phyloP scores from a whole-genome alignment of 2,113 vertebrate species.

The Syngnathus floridae region DNA sequence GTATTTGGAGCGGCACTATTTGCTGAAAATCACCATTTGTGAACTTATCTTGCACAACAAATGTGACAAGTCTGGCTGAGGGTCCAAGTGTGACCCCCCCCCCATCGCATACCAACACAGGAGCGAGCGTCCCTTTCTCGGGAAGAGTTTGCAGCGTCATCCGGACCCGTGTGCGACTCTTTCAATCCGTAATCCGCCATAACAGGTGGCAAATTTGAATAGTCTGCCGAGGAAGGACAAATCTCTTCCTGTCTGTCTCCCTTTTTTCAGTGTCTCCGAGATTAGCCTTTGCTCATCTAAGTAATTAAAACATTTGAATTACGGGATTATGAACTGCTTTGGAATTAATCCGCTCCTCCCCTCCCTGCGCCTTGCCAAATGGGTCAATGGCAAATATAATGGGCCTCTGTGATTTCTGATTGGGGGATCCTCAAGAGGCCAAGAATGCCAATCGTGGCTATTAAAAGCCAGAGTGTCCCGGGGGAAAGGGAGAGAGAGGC shows the following conservation, averaged over 20 bases:
- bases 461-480: conserved; percentile 52
- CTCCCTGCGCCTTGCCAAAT: conserved; percentile 61
- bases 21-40: conserved; percentile 5
- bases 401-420: conserved; percentile 68
- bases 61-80: too few relatives aligned
- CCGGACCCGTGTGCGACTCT: too few relatives aligned
- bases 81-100: too few relatives aligned
- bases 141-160: too few relatives aligned
- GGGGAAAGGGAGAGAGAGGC: conserved; percentile 27
- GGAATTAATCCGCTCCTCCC: conserved; percentile 63
- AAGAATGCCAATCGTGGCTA: conserved; percentile 68
- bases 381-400: conserved; percentile 69
- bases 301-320: conserved; percentile 74
- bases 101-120: too few relatives aligned
- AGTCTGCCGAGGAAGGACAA: conserved; percentile 45
- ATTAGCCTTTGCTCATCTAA: conserved; percentile 69
- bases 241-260: conserved; percentile 30
- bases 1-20: conserved; percentile 1
- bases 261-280: conserved; percentile 59
- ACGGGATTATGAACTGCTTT: conserved; percentile 69
- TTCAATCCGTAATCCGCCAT: conserved; percentile 19
- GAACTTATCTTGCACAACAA: too few relatives aligned
- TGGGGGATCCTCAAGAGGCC: conserved; percentile 59
- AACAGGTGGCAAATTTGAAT: conserved; percentile 60
- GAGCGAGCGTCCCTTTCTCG: too few relatives aligned